Evolutionary conservation across 2,888 invertebrate species (phyloP).

Genomic region (Synergus laeviventris): DNA sequence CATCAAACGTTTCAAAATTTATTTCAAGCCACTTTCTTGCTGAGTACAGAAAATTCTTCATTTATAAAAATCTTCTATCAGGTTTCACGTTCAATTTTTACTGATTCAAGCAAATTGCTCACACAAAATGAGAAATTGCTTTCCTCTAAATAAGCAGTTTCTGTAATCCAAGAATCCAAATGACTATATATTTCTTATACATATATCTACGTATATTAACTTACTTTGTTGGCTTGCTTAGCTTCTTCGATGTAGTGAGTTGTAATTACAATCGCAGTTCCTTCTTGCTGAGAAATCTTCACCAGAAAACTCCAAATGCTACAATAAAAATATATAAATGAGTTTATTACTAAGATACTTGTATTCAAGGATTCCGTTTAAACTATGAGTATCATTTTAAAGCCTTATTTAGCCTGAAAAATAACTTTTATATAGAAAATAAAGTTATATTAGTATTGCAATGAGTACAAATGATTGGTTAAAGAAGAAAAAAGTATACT

Average conservation of each 20-base stretch:
- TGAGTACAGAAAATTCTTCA: not conserved
- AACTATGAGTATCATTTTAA: no score
- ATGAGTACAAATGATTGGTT: not conserved
- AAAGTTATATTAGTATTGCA: no score
- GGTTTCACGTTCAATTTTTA: not conserved
- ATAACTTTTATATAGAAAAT: not conserved
- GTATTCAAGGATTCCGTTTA: not conserved
- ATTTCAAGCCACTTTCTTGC: not conserved
- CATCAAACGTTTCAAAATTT: constrained; percentile 37
- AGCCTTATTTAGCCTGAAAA: no score
- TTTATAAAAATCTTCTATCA: not conserved
- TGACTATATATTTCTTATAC: no score
- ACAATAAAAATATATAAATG: constrained; percentile 59
- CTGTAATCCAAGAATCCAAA: no score
- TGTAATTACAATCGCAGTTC: constrained; percentile 91
- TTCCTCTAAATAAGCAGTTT: not conserved
- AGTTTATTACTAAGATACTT: not conserved
- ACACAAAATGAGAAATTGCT: not conserved
- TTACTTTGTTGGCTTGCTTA: constrained; percentile 86
- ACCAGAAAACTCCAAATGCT: constrained; percentile 94
- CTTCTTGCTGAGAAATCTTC: constrained; percentile 82
- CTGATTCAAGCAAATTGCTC: constrained; percentile 1
- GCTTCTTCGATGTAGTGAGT: constrained; percentile 98
- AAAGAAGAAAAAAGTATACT: constrained; percentile 63
- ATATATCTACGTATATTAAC: no score